Base-by-base conservation (phyloP, 2,888 invertebrate genomes). In the Eretmocerus hayati region DNA sequence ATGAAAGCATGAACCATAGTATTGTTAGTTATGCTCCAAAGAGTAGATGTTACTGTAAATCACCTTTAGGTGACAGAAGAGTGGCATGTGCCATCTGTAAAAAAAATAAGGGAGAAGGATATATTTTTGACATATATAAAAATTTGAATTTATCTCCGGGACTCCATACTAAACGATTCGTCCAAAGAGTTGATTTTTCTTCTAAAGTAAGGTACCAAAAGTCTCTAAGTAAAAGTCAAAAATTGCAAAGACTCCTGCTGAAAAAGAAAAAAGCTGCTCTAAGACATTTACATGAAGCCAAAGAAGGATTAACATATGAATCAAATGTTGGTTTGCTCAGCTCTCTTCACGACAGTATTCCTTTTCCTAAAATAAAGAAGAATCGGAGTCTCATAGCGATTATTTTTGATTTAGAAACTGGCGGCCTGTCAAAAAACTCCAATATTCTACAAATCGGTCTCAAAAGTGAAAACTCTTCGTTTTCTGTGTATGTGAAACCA, bases 191-290 rank as follows among this genome's bases (percentile, higher is more conserved):
- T 32, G 43, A 47, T 32, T 9, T 8, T 5, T 20, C n/a, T 3
- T 18, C 11, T 21, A 15, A 21, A 35, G 37, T 39, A 37, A 40
- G 48, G 39, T 48, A 48, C 31, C 3, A 8, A n/a, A 42, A 41
- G 33, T 41, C 45, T 15, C 2, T 23, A 23, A 19, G 16, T 21
- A 18, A 4, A n/a, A n/a, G 18, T 4, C 40, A 26, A 16, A 49
- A 44, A 40, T 32, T 13, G 20, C 22, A 21, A 21, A 41, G 49
- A 31, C 23, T 35, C 41, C 16, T 36, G 30, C 37, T 48, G 31
- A 52, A 54, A 40, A 54, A 54, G 37, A 36, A 16, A 9, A 56
- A 50, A 26, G 42, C 43, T 30, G 52, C 42, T 16, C 23, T 52
- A n/a, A 51, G 41, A 48, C 43, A 56, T 23, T n/a, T n/a, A n/a